These are phyloP conservation scores for Ambastaia sidthimunki DNA, from an alignment of 2,797 vertebrate species.

Conservation along the genomic window DNA sequence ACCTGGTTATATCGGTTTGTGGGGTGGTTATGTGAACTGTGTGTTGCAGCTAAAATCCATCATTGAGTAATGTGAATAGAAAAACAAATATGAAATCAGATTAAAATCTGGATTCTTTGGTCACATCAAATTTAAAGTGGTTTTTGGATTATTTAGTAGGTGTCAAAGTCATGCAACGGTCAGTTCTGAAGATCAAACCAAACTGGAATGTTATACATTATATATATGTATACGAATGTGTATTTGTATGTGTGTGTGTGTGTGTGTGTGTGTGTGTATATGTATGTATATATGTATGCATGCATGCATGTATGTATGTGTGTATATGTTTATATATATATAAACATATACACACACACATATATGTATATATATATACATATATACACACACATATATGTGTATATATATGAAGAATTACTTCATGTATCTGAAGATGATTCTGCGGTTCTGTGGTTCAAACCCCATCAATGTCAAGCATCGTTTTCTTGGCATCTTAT, in stretches of 20 bases:
- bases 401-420: neutral
- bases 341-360: too few species aligned
- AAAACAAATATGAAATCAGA: neutral
- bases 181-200: neutral
- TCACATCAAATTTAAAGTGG: neutral
- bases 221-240: too few species aligned
- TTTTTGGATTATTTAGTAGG: neutral
- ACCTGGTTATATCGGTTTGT: neutral
- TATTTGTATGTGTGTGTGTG: too few species aligned
- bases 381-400: too few species aligned
- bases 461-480: slow-evolving; percentile 18
- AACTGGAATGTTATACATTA: too few species aligned
- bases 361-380: too few species aligned
- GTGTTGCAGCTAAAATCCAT: neutral
- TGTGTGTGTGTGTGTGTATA: too few species aligned
- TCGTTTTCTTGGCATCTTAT: slow-evolving; percentile 4
- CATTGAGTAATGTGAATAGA: neutral
- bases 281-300: too few species aligned
- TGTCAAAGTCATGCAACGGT: neutral
- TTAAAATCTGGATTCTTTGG: neutral
- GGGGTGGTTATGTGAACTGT: neutral
- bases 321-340: too few species aligned
- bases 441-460: slow-evolving; percentile 4
- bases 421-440: neutral
- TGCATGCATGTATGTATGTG: too few species aligned